Percentiles rank a stretch among this genome's conserved stretches.
Evolutionary conservation across 2,797 vertebrate species (phyloP).

Genomic region (Poecilia wingei): DNA sequence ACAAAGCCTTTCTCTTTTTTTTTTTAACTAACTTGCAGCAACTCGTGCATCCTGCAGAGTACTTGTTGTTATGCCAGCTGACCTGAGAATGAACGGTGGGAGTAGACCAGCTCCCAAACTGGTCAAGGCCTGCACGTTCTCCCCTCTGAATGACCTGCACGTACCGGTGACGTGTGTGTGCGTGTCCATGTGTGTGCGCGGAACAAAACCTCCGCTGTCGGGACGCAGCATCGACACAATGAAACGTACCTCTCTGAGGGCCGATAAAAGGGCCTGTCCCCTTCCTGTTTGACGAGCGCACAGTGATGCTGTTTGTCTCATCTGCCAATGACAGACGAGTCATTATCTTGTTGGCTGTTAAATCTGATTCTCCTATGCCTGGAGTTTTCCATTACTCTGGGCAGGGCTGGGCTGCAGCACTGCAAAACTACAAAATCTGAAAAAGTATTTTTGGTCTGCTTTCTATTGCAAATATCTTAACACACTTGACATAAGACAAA

Average conservation of each 20-base stretch:
- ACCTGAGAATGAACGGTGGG: constrained; percentile 39
- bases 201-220: constrained; percentile 16
- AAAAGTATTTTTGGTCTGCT: too few relatives aligned
- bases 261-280: not conserved
- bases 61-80: constrained; percentile 62
- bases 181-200: not conserved
- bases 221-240: constrained; percentile 5
- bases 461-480: too few relatives aligned
- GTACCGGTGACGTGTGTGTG: not conserved
- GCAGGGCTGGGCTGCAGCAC: not conserved
- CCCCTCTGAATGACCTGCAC: constrained; percentile 29
- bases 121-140: constrained; percentile 40
- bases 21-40: constrained; percentile 8
- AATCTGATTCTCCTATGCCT: not conserved
- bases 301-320: not conserved
- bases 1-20: constrained; percentile 3
- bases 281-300: constrained; percentile 41
- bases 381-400: constrained; percentile 1
- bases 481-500: too few relatives aligned
- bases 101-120: constrained; percentile 26
- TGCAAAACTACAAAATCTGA: too few relatives aligned
- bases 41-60: constrained; percentile 34
- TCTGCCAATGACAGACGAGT: not conserved
- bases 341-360: constrained; percentile 17
- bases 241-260: constrained; percentile 6